Conservation (phyloP, 2,888 invertebrate species). For the Rotaria magnacalcarata region DNA sequence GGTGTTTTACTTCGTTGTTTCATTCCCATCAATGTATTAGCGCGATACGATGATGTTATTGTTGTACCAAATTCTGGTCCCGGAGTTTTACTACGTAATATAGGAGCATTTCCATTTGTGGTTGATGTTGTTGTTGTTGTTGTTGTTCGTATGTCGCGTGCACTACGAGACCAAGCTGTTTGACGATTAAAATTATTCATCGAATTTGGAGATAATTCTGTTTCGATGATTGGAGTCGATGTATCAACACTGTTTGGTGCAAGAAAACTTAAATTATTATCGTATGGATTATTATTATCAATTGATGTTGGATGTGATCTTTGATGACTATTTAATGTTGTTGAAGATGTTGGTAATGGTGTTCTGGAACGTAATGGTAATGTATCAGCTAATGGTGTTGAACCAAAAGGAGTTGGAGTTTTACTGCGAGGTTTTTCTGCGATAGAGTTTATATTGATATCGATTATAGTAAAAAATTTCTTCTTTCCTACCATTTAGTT, state of each 20-base stretch:
- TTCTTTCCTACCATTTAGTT: neutral
- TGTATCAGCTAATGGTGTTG: slow-evolving; percentile 18
- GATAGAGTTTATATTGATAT: neutral
- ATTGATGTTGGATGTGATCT: neutral
- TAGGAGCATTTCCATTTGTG: neutral
- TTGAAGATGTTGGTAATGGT: neutral
- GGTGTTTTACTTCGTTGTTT: slow-evolving; percentile 54
- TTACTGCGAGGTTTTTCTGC: slow-evolving; percentile 26
- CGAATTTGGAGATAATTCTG: neutral
- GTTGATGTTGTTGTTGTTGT: neutral
- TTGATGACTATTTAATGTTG: neutral
- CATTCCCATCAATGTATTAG: neutral
- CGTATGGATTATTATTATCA: slow-evolving; percentile 14
- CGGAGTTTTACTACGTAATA: slow-evolving; percentile 56
- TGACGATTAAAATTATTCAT: slow-evolving; percentile 22
- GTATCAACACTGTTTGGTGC: neutral
- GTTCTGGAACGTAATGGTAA: slow-evolving; percentile 35
- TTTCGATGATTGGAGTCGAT: neutral
- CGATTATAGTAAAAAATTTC: neutral
- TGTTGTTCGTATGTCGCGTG: slow-evolving; percentile 18
- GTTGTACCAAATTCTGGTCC: slow-evolving; percentile 55
- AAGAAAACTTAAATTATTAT: slow-evolving; percentile 36
- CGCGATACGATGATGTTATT: neutral
- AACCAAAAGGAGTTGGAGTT: slow-evolving; percentile 30
- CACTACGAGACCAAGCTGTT: slow-evolving; percentile 26